Conservation (phyloP, 1,140 invertebrate species). For the Vanessa atalanta region DNA sequence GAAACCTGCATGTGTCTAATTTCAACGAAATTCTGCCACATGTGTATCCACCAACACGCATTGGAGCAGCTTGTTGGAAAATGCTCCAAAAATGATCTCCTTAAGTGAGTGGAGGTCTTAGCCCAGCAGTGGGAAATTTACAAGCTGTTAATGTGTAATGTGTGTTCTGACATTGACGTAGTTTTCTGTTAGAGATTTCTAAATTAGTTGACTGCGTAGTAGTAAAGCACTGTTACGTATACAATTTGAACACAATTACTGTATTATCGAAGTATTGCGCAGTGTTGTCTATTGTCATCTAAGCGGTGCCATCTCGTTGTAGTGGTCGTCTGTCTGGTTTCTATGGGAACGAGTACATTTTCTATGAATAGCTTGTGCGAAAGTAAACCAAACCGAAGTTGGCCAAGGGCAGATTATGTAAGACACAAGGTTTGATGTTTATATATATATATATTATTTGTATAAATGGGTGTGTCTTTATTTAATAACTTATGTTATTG, state of each 20-base stretch:
- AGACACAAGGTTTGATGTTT: background rate
- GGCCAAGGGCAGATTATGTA: slow-evolving; percentile 33
- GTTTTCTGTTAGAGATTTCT: background rate
- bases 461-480: no score
- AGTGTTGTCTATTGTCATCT: slow-evolving; percentile 18
- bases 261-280: slow-evolving; percentile 11
- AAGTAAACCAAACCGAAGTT: slow-evolving; percentile 28
- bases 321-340: slow-evolving; percentile 25
- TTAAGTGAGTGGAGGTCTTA: no score
- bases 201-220: background rate
- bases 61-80: no score
- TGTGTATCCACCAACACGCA: no score
- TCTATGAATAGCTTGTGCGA: slow-evolving; percentile 30
- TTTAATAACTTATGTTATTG: no score
- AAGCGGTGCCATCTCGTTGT: slow-evolving; percentile 14
- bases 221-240: slow-evolving; percentile 6
- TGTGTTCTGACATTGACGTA: background rate
- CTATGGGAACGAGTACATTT: slow-evolving; percentile 29
- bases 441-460: background rate
- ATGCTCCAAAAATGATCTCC: no score
- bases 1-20: no score
- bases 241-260: slow-evolving; percentile 11
- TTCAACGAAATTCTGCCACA: no score
- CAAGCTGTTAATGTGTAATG: no score
- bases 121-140: no score